Base-by-base conservation (phyloP, 2,888 invertebrate genomes). In the Drosophila crucigera region DNA sequence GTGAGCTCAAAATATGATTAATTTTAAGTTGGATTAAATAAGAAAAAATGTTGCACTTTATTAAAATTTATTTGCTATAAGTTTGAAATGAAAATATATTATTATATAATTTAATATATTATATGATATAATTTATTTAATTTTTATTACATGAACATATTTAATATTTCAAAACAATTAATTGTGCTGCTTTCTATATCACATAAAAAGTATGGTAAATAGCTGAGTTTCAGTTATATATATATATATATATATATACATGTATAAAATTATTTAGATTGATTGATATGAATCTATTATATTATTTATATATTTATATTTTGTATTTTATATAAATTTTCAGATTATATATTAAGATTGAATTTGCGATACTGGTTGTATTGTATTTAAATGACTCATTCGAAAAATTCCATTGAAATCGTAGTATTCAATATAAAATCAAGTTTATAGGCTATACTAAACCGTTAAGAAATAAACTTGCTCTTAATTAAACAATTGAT, bases 401-500 rank as follows among this genome's bases (percentile, higher is more conserved):
- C 1, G 19, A 52, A 30, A 14, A 7, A 30, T 39, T 25, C 47
- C 16, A 22, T 22, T 14, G 39, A 28, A 7, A 47, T n/a, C 16
- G n/a, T 6, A 25, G 5, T 37, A 6, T 55, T 35, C 41, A 22
- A 50, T 16, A 68, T 31, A 41, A 16, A 39, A 72, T 52, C 16
- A 31, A 62, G 49, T 65, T 71, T 68, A 59, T 62, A 4, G 41
- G 3, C 52, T 31, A 58, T 33, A 66, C 49, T 47, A 52, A 65
- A 71, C 72, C 47, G 77, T 76, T 72, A 76, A 60, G 16, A 25
- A 47, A 3, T 3, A 67, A 63, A 30, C 66, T 31, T 14, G 61
- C 47, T 66, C 61, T 64, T 64, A 73, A 61, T 68, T 14, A 72
- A 70, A 31, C 31, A 43, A 65, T 53, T 61, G 30, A 19, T 68